A percentile compares a stretch with the other conserved stretches of the same genome.
Evolutionary conservation across 2,888 invertebrate genomes (phyloP).

Genomic region (Belgica antarctica): DNA sequence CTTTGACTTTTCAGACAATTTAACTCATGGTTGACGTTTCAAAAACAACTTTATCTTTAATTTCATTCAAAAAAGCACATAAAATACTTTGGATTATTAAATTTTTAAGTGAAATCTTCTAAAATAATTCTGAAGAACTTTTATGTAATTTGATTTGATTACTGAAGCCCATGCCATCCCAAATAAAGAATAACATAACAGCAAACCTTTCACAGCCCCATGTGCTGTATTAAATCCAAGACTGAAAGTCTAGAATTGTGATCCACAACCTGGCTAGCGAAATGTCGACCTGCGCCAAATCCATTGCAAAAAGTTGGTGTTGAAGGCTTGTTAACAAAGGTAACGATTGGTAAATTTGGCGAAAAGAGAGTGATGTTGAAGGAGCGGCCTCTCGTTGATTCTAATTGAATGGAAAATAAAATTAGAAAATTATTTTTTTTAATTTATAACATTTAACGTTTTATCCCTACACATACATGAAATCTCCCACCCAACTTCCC

Average conservation of each 20-base stretch:
- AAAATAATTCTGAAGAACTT: not conserved
- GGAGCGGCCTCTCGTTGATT: too few species aligned
- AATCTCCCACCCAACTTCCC: too few species aligned
- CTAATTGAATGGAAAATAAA: not conserved
- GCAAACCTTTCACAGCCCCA: not conserved
- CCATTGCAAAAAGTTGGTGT: not conserved
- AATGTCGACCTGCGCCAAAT: too few species aligned
- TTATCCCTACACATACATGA: too few species aligned
- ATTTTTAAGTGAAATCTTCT: not conserved
- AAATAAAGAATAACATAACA: too few species aligned
- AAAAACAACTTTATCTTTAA: too few species aligned
- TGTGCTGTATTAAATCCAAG: not conserved
- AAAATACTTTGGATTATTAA: not conserved
- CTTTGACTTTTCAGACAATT: not conserved
- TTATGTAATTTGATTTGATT: too few species aligned
- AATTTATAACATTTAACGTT: too few species aligned
- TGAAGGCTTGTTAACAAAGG: not conserved
- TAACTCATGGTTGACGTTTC: too few species aligned
- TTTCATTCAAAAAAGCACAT: too few species aligned
- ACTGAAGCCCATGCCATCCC: too few species aligned
- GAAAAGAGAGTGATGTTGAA: not conserved
- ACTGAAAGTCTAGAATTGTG: conserved; percentile 17
- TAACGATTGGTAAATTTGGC: not conserved
- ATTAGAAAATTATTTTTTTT: not conserved
- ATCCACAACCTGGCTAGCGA: too few species aligned